Conservation (phyloP, 2,113 vertebrate species). For the Hippopotamus amphibius region DNA sequence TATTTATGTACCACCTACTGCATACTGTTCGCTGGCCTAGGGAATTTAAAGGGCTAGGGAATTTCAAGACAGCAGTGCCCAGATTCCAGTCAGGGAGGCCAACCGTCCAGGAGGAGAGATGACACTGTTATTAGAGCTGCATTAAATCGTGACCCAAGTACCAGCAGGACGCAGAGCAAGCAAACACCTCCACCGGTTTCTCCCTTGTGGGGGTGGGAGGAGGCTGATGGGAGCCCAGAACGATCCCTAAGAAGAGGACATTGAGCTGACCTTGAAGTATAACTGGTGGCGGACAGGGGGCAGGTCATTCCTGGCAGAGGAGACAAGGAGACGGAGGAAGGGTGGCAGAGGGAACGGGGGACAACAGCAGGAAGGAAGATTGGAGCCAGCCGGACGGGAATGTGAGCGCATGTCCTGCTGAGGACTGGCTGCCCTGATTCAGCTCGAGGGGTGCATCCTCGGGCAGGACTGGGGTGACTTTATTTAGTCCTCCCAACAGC, state of each 20-base stretch:
- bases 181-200: not conserved
- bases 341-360: not conserved
- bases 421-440: rapidly evolving
- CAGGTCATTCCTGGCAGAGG: not conserved
- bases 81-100: not conserved
- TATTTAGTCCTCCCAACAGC: rapidly evolving
- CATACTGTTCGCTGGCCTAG: not conserved
- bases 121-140: rapidly evolving
- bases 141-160: rapidly evolving
- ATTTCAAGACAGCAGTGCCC: not conserved
- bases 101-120: rapidly evolving
- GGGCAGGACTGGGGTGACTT: rapidly evolving
- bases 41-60: too few relatives aligned
- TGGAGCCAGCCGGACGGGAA: too few relatives aligned
- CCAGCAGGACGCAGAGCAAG: rapidly evolving
- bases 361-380: not conserved
- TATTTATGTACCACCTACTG: not conserved
- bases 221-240: not conserved
- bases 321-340: not conserved
- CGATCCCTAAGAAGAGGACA: not conserved
- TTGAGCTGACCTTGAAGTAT: not conserved
- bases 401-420: rapidly evolving
- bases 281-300: too few relatives aligned
- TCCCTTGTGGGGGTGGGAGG: not conserved
- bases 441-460: rapidly evolving